Base-by-base conservation (phyloP, 1,140 invertebrate species). In the Copidosoma floridanum region DNA sequence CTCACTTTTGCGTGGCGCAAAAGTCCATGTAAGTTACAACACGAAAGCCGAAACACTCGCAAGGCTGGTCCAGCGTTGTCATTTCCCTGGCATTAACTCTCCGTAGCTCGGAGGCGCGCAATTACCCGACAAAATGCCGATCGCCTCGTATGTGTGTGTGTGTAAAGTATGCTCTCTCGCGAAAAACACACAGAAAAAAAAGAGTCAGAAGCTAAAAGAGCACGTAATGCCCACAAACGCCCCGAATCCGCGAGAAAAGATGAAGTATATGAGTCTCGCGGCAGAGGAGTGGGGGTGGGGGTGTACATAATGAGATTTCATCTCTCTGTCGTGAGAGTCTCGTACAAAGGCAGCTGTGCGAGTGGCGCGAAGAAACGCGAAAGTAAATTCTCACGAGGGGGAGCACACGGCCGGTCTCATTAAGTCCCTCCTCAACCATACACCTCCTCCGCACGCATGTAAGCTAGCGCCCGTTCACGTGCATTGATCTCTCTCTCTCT, bases 301-400 rank as follows among this genome's bases (percentile, higher is more conserved):
- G 38, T 14, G 38, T 14, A 41, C 21, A 53, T 53, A 53, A 53
- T 53, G 27, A 53, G 51, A 53, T 53, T 27, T 51, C 29, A 51
- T 51, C 51, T 38, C 51, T 41, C 29, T 38, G 48, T 51, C 48
- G 32, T 51, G 51, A 53, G 51, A 65, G 35, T 29, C 53, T 32
- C 29, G 6, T 12, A 12, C 29, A n/a, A n/a, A 12, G 29, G 29
- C 12, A 8, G 29, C 12, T 63, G 46, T 58, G 44, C 21, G 27
- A 44, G 51, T 37, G 57, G 57, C 63, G 56, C 57, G 54, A 53
- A 52, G 37, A 65, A 52, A 60, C 57, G 61, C 51, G 60, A 61
- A 64, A 62, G 40, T 57, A 64, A 57, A 64, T 56, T 64, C 63
- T 56, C 57, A 64, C 57, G 63, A 56, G 32, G 41, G 18, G 32